Evolutionary conservation across 2,888 invertebrate genomes (phyloP), one percentile per base, ranked within the genome.

Genomic region (Conus canariensis): DNA sequence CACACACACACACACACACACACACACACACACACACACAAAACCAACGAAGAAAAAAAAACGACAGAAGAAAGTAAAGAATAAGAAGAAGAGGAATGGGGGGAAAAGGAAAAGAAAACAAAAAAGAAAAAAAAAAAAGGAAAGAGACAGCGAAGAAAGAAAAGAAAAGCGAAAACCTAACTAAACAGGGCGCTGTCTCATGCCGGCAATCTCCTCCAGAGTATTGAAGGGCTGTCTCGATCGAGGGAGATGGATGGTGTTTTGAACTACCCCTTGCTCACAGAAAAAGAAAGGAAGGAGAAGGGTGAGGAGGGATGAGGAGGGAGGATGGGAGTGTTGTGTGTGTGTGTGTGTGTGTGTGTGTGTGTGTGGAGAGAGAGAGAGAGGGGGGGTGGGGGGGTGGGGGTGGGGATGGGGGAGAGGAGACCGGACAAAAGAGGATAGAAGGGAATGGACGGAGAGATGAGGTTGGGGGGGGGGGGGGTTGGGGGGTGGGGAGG

Each of bases 21-120:
- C 80, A 80, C 80, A 30, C 80, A 80, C 64, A 64, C 64, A 64
- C 64, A 64, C 64, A 64, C 64, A 64, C 64, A 64, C 64, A 64
- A 4, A 16, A 10, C 45, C 45, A 45, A 16, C 64, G 16, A 10
- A 64, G 10, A 14, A 64, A 64, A 64, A 64, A 64, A 64, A 16
- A 7, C 10, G 16, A 64, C 6, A 64, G 6, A 64, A 64, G 16
- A 64, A 16, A 16, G 10, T 64, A 16, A 64, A 1, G 12, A 64
- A 10, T 16, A 64, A 64, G 12, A 64, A 64, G 12, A 16, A 16
- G 12, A 7, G 64, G 12, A 16, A 10, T 0, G 16, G 10, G 16
- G 64, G 16, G 1, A 10, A 64, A 10, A 64, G 1, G 16, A 64
- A 64, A 10, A 64, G 64, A 64, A 64, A 64, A n/a, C n/a, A 74